Percentiles rank a stretch among this genome's conserved stretches.
phyloP scores from a whole-genome alignment of 2,797 vertebrate species.

The Paedocypris micromegethes region DNA sequence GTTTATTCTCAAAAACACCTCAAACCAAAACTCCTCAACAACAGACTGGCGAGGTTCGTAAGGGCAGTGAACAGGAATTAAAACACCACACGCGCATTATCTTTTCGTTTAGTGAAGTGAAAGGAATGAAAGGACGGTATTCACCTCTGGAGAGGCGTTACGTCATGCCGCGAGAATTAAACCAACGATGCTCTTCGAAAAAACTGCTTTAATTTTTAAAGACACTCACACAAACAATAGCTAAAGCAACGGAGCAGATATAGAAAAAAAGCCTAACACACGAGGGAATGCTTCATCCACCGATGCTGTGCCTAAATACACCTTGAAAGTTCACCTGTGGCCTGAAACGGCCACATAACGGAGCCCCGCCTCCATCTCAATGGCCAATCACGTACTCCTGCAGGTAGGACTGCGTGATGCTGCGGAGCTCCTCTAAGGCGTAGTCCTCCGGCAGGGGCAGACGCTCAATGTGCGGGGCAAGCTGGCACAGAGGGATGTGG shows the following conservation, averaged over 20 bases:
- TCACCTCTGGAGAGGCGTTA: too few relatives aligned
- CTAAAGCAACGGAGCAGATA: slow-evolving; percentile 41
- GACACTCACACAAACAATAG: slow-evolving; percentile 19
- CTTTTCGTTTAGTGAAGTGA: too few relatives aligned
- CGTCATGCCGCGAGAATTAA: background rate
- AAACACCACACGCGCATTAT: too few relatives aligned
- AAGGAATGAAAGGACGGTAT: too few relatives aligned
- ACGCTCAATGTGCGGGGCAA: slow-evolving; percentile 81
- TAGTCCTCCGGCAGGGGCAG: slow-evolving; percentile 97
- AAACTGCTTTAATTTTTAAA: slow-evolving; percentile 44
- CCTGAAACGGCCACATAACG: slow-evolving; percentile 27
- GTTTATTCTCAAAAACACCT: too few relatives aligned
- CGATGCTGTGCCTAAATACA: slow-evolving; percentile 19
- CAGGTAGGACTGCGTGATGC: slow-evolving; percentile 86
- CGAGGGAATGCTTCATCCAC: slow-evolving; percentile 36
- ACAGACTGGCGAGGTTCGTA: too few relatives aligned
- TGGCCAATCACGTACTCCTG: slow-evolving; percentile 76
- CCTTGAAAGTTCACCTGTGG: slow-evolving; percentile 18
- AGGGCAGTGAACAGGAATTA: too few relatives aligned
- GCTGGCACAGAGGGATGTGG: slow-evolving; percentile 70
- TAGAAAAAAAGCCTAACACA: background rate
- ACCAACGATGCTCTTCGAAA: slow-evolving; percentile 34
- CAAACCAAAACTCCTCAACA: too few relatives aligned
- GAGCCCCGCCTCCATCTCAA: slow-evolving; percentile 47
- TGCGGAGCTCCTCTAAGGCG: slow-evolving; percentile 87